Base-by-base conservation (phyloP, 1,140 invertebrate species). In the Ooceraea biroi region DNA sequence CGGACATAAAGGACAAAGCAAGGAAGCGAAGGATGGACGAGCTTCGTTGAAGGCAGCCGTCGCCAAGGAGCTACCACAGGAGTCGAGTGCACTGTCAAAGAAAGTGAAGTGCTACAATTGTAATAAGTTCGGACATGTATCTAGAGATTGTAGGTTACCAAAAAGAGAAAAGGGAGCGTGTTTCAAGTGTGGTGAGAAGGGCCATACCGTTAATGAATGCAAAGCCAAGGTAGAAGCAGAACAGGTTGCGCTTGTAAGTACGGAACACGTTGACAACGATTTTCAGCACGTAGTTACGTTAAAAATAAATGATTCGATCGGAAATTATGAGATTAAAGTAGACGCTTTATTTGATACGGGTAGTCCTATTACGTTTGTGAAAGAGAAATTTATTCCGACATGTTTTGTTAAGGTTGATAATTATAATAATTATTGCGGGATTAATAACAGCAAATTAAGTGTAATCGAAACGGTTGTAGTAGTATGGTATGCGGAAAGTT, bases 331-430 rank as follows among this genome's bases (percentile, higher is more conserved):
- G n/a, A n/a, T n/a, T n/a, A n/a, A n/a, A n/a, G n/a, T 73, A 25
- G n/a, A 60, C 8, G 57, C 57, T 12, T 41, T 44, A 19, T 25
- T 73, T 11, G 55, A 74, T 17, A 73, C 71, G 7, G 71, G 71
- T 11, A 48, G 71, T 27, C 55, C 55, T n/a, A 73, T 73, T 12
- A 46, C 3, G 22, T 73, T 73, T 12, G 14, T 60, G 25, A 73
- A 73, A 36, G 57, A 73, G 36, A 60, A 19, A 48, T 4, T 60
- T 3, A 19, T 44, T 44, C 71, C 36, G 12, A 41, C 1, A n/a
- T n/a, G n/a, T n/a, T n/a, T n/a, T n/a, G n/a, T n/a, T n/a, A n/a
- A n/a, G n/a, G n/a, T n/a, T n/a, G n/a, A n/a, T n/a, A n/a, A n/a
- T n/a, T n/a, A n/a, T 30, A 61, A 5, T 5, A 22, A 25, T 73